Base-by-base conservation (phyloP, 2,113 vertebrate genomes). In the Varanus salvator region DNA sequence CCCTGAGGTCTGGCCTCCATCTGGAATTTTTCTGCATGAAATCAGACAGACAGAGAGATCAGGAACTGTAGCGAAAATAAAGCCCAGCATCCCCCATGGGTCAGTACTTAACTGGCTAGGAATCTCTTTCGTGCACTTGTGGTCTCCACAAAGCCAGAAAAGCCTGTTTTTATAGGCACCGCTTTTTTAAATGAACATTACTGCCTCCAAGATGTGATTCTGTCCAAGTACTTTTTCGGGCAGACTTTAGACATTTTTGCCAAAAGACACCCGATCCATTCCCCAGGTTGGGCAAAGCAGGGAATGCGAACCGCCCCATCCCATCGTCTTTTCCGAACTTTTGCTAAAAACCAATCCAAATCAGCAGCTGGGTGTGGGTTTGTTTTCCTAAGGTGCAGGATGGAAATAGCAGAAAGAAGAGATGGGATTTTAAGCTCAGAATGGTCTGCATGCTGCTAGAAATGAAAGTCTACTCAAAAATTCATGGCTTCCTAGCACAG, bases 161-260 rank as follows among this genome's bases (percentile, higher is more conserved):
- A 14, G 31, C 34, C 34, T 86, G 48, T 86, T 85, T 81, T 86
- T 34, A 86, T 21, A 31, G 68, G 52, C 29, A 38, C 48, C 81
- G 64, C 21, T 82, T 86, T 68, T 52, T 81, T 50, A 54, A 74
- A 90, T 86, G 66, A 48, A 90, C 12, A 25, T 48, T 8, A n/a
- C 19, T n/a, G 29, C 72, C 66, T 38, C 88, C 81, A 69, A 84
- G 0, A 1, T 5, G 31, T 34, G 72, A 4, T 29, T 52, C 0
- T 25, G 12, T 71, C 87, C 88, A 89, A 89, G 44, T 52, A 77
- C 81, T 6, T 64, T 89, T 72, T 75, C 38, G 78, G 60, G 44
- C 60, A 69, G 31, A 6, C n/a, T 38, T 88, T 29, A 23, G 64
- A 89, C 54, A 68, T 76, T 84, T 44, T 52, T 77, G 81, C 25